phyloP scores from a whole-genome alignment of 2,797 vertebrate genomes.

The Salarias fasciatus region DNA sequence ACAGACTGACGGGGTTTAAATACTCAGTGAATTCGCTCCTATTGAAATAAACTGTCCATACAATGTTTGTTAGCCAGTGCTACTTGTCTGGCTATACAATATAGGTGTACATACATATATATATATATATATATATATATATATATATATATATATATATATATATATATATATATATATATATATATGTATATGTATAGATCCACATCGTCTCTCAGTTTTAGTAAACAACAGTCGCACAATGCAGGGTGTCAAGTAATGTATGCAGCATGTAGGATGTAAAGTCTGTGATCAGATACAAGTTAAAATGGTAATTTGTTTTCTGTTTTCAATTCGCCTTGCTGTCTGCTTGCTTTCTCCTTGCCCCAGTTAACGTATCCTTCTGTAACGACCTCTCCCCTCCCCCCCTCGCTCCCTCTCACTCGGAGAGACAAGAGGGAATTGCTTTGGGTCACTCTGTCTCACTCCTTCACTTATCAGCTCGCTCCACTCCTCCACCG shows the following conservation, averaged over 20 bases:
- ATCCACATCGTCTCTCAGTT: too few relatives aligned
- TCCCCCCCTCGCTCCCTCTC: slow-evolving; percentile 26
- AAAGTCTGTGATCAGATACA: slow-evolving; percentile 8
- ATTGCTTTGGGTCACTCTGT: slow-evolving; percentile 60
- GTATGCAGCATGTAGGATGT: not conserved
- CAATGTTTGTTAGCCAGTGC: too few relatives aligned
- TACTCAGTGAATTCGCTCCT: too few relatives aligned
- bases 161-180: too few relatives aligned
- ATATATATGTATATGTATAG: too few relatives aligned
- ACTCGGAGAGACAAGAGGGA: slow-evolving; percentile 49
- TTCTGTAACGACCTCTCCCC: slow-evolving; percentile 33
- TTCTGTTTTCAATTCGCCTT: slow-evolving; percentile 32
- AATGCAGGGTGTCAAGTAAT: not conserved
- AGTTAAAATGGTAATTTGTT: slow-evolving; percentile 29
- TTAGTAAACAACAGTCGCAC: not conserved
- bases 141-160: too few relatives aligned
- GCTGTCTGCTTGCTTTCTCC: slow-evolving; percentile 44
- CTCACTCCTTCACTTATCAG: slow-evolving; percentile 65
- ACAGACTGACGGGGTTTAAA: too few relatives aligned
- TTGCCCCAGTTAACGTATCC: slow-evolving; percentile 51
- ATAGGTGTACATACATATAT: too few relatives aligned
- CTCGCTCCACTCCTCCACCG: slow-evolving; percentile 59
- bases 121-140: too few relatives aligned
- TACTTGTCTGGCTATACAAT: too few relatives aligned
- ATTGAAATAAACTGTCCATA: too few relatives aligned